Base-by-base conservation (phyloP, 2,113 vertebrate genomes). In the Clinocottus analis region DNA sequence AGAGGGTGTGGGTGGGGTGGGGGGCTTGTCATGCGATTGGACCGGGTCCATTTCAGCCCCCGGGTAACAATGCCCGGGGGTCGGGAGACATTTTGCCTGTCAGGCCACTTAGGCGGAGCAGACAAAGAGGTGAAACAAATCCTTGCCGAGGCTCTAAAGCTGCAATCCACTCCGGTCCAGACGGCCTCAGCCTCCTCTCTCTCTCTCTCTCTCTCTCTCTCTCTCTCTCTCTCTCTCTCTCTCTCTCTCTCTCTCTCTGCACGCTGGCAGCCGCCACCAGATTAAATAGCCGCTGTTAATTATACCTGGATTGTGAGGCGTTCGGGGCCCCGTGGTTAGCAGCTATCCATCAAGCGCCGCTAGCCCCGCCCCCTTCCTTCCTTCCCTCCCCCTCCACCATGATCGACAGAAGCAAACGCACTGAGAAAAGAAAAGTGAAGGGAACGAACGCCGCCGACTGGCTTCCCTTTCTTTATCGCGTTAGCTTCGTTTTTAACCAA, bases 211-310 rank as follows among this genome's bases (percentile, higher is more conserved):
- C 77, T 25, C 91, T 70, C 93, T 93, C 85, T 80, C 84, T 82
- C 81, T 39, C 77, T 25, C 91, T 70, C 93, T 93, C 93, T n/a
- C 85, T 80, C 84, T 82, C 81, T 39, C 77, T 25, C 91, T 70
- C 93, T 93, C 93, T n/a, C 85, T 80, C 84, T 82, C 81, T 39
- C 77, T 25, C 91, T 70, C 93, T 93, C 93, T n/a, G n/a, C n/a
- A n/a, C 89, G 92, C 91, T 95, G 94, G 84, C 92, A 92, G 90
- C 89, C 87, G 85, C 88, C 93, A 93, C 88, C 60, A 87, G 87
- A 94, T 95, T 95, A 91, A 94, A 94, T 93, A 95, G 92, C 89
- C 94, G 89, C 88, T 94, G 93, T 95, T 95, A 95, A 95, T 95
- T 94, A 95, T 95, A 91, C 91, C 91, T 71, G 83, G 85, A 91